Evolutionary conservation across 2,113 vertebrate species (phyloP).

Genomic region (Oostethus manadensis): DNA sequence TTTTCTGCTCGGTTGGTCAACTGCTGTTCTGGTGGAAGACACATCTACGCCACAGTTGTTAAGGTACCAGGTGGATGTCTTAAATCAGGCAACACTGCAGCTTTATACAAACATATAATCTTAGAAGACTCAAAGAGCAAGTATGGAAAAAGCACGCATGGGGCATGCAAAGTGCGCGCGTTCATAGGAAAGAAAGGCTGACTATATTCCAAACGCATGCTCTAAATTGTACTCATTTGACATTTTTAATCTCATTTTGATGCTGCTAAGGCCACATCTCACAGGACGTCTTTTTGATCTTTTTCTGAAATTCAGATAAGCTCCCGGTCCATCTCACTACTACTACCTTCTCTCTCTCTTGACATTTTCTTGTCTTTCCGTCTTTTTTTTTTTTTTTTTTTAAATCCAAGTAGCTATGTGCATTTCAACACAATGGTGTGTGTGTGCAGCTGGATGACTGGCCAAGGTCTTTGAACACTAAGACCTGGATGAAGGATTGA

Average conservation of each 20-base stretch:
- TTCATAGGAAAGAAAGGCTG: constrained; percentile 19
- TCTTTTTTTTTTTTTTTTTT: constrained; percentile 14
- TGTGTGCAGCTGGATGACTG: constrained; percentile 54
- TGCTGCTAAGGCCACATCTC: constrained; percentile 42
- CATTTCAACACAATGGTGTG: constrained; percentile 27
- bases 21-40: constrained; percentile 42
- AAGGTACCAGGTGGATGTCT: constrained; percentile 50
- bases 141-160: constrained; percentile 8
- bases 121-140: constrained; percentile 47
- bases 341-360: constrained; percentile 25
- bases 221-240: constrained; percentile 40
- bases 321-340: constrained; percentile 21
- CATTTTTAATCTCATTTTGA: constrained; percentile 53
- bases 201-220: constrained; percentile 30
- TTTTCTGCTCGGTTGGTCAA: constrained; percentile 44
- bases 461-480: constrained; percentile 94
- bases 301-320: constrained; percentile 49
- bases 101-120: constrained; percentile 59
- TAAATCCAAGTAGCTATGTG: constrained; percentile 35
- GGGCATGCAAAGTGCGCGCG: constrained; percentile 2
- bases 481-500: constrained; percentile 95
- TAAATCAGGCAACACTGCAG: constrained; percentile 57
- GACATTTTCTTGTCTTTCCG: constrained; percentile 2
- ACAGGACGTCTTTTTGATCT: constrained; percentile 51
- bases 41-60: constrained; percentile 64